phyloP scores from a whole-genome alignment of 2,113 vertebrate genomes.

The Nerophis lumbriciformis region DNA sequence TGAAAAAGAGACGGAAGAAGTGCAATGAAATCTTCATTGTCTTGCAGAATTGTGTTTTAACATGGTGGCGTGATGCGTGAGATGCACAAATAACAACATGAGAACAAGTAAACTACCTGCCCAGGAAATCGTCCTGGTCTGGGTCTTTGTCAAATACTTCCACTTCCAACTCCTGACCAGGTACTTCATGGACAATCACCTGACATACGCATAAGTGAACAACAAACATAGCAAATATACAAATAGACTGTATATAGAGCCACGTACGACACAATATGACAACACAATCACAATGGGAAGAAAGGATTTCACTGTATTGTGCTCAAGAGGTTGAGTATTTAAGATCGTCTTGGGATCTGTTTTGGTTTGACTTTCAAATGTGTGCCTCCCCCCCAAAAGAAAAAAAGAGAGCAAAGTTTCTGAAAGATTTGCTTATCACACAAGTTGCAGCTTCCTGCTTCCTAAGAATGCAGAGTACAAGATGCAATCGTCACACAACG shows the following conservation, averaged over 20 bases:
- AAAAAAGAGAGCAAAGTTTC: constrained; percentile 19
- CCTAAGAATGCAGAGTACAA: not conserved
- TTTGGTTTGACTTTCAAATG: constrained; percentile 6
- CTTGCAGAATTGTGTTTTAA: constrained; percentile 1
- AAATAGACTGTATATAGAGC: constrained; percentile 42
- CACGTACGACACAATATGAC: constrained; percentile 36
- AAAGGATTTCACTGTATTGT: constrained; percentile 10
- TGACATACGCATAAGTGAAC: constrained; percentile 66
- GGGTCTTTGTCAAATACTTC: constrained; percentile 94
- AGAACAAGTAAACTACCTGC: constrained; percentile 76
- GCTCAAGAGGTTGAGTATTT: not conserved
- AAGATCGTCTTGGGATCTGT: not conserved
- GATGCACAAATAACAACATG: constrained; percentile 13
- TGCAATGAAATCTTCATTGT: not conserved
- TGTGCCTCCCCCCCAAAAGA: not conserved
- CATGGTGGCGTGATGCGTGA: not conserved
- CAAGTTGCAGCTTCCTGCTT: constrained; percentile 43
- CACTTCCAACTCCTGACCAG: constrained; percentile 91
- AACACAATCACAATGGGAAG: constrained; percentile 37
- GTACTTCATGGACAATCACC: constrained; percentile 92
- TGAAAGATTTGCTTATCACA: constrained; percentile 29
- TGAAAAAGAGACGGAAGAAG: constrained; percentile 46
- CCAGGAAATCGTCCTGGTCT: constrained; percentile 93
- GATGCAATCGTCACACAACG: constrained; percentile 34
- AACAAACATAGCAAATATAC: constrained; percentile 47